Evolutionary conservation across 2,888 invertebrate genomes (phyloP).

Genomic region (Conops quadrifasciatus): DNA sequence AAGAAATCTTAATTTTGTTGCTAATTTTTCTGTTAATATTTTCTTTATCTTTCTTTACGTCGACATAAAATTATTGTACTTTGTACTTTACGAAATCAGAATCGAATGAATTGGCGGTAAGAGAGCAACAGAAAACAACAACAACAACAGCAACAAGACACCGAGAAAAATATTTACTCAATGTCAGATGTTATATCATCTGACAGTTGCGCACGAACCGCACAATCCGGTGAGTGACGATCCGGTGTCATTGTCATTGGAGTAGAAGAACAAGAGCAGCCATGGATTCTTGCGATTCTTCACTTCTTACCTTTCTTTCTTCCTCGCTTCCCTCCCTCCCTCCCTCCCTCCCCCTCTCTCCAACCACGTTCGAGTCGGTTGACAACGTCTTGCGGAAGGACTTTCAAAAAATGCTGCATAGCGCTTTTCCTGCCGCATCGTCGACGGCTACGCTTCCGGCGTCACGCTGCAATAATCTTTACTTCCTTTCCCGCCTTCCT

Average conservation of each 20-base stretch:
- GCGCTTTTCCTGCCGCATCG: neutral
- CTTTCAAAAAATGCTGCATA: neutral
- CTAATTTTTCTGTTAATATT: no score
- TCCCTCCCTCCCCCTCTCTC: neutral
- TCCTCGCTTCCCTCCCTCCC: neutral
- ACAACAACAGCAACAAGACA: neutral
- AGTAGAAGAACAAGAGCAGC: neutral
- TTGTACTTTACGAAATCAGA: neutral
- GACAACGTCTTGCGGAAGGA: neutral
- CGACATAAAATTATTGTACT: neutral
- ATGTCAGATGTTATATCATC: neutral
- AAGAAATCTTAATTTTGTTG: no score
- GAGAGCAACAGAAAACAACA: neutral
- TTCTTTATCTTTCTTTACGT: no score
- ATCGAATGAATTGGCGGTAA: neutral
- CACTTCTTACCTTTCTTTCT: neutral
- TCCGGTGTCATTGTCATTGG: neutral
- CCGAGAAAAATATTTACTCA: neutral
- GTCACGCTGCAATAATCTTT: slow-evolving; percentile 3
- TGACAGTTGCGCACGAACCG: no score
- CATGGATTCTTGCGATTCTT: neutral
- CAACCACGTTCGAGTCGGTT: neutral
- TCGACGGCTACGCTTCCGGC: neutral
- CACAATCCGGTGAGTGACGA: neutral
- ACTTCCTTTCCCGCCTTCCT: neutral